Conservation (phyloP, 1,140 invertebrate species). For the Amphibalanus amphitrite region DNA sequence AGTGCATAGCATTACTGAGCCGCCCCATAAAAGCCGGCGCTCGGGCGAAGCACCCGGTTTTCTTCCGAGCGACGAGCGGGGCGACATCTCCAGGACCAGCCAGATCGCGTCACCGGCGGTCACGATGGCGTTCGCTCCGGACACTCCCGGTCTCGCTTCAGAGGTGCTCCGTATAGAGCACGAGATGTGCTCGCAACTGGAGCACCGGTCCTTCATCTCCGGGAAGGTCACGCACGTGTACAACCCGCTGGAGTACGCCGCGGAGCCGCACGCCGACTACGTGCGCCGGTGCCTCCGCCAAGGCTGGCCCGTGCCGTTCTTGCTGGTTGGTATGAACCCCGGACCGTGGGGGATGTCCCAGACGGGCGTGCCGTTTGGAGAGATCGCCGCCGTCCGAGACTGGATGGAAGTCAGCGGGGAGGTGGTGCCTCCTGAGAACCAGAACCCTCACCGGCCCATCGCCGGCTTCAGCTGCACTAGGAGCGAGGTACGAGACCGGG, state of each 20-base stretch:
- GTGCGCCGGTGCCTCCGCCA: conserved; percentile 44
- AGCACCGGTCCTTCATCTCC: too few species aligned
- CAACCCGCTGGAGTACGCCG: conserved; percentile 69
- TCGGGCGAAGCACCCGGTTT: too few species aligned
- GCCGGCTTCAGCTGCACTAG: conserved; percentile 53
- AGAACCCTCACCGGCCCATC: conserved; percentile 50
- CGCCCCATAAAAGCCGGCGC: too few species aligned
- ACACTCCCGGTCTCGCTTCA: too few species aligned
- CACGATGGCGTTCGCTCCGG: too few species aligned
- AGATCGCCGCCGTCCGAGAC: conserved; percentile 53
- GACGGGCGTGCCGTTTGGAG: conserved; percentile 85
- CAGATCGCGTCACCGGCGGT: too few species aligned
- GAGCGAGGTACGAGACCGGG: conserved; percentile 40
- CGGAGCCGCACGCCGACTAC: conserved; percentile 48
- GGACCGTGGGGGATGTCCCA: conserved; percentile 88
- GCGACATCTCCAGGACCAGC: too few species aligned
- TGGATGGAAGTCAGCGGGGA: conserved; percentile 54
- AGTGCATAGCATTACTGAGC: too few species aligned
- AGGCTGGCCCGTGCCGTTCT: conserved; percentile 46
- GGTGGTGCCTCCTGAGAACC: conserved; percentile 45
- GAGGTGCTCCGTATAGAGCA: too few species aligned
- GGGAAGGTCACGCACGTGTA: conserved; percentile 36
- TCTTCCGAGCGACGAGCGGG: too few species aligned
- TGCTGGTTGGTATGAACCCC: conserved; percentile 85
- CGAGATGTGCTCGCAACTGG: too few species aligned